Percentiles rank a stretch among this genome's conserved stretches.
Conservation (phyloP, 1,140 invertebrate species). For the Reticulitermes speratus region DNA sequence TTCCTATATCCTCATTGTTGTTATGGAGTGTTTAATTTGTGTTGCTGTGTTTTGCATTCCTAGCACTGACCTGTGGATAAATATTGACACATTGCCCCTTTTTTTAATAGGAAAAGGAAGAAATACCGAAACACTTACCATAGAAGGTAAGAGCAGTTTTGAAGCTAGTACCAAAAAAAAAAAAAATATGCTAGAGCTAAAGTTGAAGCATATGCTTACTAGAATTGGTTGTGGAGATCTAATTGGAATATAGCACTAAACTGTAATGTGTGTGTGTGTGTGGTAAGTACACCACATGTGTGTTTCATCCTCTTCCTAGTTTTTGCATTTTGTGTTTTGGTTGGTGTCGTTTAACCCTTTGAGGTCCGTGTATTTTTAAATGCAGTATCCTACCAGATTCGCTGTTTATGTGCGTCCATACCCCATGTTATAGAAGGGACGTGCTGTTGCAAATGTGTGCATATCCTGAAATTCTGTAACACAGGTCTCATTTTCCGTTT, state of each 20-base stretch:
- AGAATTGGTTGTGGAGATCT: background rate
- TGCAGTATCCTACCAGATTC: too few relatives aligned
- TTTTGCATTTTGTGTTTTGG: background rate
- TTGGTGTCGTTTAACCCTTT: background rate
- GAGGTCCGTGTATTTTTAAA: too few relatives aligned
- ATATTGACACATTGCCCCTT: slow-evolving; percentile 20
- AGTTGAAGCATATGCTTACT: slow-evolving; percentile 27
- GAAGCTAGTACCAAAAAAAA: background rate
- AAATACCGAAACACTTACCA: slow-evolving; percentile 49
- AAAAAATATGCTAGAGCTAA: slow-evolving; percentile 6
- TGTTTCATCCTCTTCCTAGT: slow-evolving; percentile 15
- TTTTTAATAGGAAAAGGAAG: slow-evolving; percentile 48
- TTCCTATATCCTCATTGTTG: slow-evolving; percentile 24
- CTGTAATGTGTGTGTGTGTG: background rate
- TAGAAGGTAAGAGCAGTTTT: slow-evolving; percentile 47
- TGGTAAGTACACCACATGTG: slow-evolving; percentile 6
- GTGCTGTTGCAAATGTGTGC: too few relatives aligned
- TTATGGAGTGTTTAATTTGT: slow-evolving; percentile 27
- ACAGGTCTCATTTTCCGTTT: too few relatives aligned
- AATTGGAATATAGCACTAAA: background rate
- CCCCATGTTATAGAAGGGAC: too few relatives aligned
- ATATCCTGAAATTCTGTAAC: too few relatives aligned
- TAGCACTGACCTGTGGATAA: background rate
- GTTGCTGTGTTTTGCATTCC: slow-evolving; percentile 24
- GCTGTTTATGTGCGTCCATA: too few relatives aligned